A percentile compares a stretch with the other conserved stretches of the same genome.
Conservation (phyloP, 1,140 invertebrate genomes). For the Papilio dardanus region DNA sequence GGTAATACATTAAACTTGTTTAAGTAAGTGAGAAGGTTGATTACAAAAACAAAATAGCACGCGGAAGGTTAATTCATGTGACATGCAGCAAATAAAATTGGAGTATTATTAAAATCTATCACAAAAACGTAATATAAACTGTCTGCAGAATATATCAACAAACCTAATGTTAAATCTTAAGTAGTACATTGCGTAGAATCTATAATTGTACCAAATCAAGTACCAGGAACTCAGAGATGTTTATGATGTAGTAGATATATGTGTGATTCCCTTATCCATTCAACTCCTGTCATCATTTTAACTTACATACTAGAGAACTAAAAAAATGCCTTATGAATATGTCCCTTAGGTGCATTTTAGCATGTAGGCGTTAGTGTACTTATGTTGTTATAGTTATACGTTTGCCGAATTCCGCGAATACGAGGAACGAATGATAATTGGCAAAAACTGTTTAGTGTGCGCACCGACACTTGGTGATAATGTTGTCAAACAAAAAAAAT, state of each 20-base stretch:
- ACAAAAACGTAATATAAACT: too few relatives aligned
- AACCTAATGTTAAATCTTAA: too few relatives aligned
- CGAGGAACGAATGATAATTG: slow-evolving; percentile 33
- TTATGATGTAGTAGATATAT: background rate
- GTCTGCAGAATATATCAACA: too few relatives aligned
- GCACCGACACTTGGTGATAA: slow-evolving; percentile 15
- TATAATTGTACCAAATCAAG: slow-evolving; percentile 4
- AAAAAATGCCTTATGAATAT: background rate
- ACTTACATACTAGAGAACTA: background rate
- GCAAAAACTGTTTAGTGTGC: slow-evolving; percentile 35
- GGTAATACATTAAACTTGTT: background rate
- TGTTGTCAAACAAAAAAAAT: slow-evolving; percentile 30
- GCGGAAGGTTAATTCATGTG: too few relatives aligned
- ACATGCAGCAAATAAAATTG: too few relatives aligned
- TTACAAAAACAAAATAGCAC: too few relatives aligned
- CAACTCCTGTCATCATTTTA: slow-evolving; percentile 10
- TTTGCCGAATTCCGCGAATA: slow-evolving; percentile 21
- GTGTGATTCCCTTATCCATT: slow-evolving; percentile 30
- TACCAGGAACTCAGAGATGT: background rate
- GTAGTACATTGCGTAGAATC: background rate
- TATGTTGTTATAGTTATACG: background rate
- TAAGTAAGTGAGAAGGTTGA: too few relatives aligned
- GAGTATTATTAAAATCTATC: too few relatives aligned
- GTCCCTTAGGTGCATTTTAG: background rate
- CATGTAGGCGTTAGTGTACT: background rate